Evolutionary conservation across 2,797 vertebrate species (phyloP).

Genomic region (Typhlichthys eigenmanni): DNA sequence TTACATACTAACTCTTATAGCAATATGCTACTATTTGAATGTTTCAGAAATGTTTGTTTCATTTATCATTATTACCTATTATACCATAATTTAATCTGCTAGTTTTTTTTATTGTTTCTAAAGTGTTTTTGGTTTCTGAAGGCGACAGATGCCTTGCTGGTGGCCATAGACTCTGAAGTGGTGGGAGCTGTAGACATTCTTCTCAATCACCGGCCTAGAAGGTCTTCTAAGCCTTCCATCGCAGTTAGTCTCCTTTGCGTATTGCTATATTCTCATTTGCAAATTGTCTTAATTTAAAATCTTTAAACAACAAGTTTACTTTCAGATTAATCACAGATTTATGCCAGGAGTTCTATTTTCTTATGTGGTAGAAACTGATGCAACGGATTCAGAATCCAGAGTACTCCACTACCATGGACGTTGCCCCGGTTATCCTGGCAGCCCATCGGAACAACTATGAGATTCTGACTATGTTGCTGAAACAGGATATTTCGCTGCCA

Average conservation of each 20-base stretch:
- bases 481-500: constrained; percentile 96
- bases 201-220: constrained; percentile 92
- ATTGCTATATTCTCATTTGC: no score
- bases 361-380: constrained; percentile 90
- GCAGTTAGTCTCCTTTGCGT: constrained; percentile 81
- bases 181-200: constrained; percentile 98
- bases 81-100: no score
- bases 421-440: constrained; percentile 97
- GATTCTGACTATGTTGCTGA: constrained; percentile 97
- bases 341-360: neutral
- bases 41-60: no score
- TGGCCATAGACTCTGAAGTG: constrained; percentile 97
- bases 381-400: constrained; percentile 97
- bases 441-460: constrained; percentile 99
- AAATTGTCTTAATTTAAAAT: no score
- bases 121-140: constrained; percentile 42
- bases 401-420: constrained; percentile 98
- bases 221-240: constrained; percentile 93
- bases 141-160: constrained; percentile 94
- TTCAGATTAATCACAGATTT: neutral
- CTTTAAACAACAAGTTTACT: neutral
- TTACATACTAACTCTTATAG: no score
- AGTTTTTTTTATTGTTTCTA: no score
- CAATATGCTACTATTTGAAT: no score
- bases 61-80: no score